These are phyloP conservation scores for Oreohelix idahoensis DNA, from an alignment of 1,140 invertebrate genomes.

Conservation along the genomic window DNA sequence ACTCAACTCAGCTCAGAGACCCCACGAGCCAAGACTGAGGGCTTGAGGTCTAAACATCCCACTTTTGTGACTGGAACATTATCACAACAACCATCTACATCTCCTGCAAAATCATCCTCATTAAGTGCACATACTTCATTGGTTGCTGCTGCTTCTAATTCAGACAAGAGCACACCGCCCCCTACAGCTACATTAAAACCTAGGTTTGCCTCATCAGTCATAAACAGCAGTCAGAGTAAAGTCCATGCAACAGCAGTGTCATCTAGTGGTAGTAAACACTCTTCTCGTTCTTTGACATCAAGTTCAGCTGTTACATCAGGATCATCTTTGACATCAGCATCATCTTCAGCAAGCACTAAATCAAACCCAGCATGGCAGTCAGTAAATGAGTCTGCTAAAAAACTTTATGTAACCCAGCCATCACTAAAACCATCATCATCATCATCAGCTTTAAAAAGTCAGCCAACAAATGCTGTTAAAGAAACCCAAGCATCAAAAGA, in stretches of 20 bases:
- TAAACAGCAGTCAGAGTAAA: not conserved
- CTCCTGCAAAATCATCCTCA: not conserved
- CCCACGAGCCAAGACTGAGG: not conserved
- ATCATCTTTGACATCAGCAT: not conserved
- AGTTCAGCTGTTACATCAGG: not conserved
- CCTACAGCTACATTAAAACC: not conserved
- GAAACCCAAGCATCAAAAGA: not conserved
- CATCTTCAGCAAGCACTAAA: not conserved
- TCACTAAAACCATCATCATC: not conserved
- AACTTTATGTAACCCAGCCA: not conserved
- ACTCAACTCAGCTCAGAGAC: not conserved
- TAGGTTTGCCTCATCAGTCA: not conserved
- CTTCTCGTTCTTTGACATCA: not conserved
- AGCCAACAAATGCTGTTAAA: not conserved
- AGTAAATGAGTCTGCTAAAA: not conserved
- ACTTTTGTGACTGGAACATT: not conserved
- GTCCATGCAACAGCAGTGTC: not conserved
- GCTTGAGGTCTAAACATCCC: not conserved
- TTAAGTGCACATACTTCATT: not conserved
- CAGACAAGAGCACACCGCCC: not conserved
- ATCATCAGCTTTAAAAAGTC: not conserved
- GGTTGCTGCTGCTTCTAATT: not conserved
- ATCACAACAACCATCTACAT: not conserved
- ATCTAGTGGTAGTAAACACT: not conserved
- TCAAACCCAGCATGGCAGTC: not conserved